These are phyloP conservation scores for Chironomus tepperi DNA, from an alignment of 1,140 invertebrate genomes.

Conservation along the genomic window DNA sequence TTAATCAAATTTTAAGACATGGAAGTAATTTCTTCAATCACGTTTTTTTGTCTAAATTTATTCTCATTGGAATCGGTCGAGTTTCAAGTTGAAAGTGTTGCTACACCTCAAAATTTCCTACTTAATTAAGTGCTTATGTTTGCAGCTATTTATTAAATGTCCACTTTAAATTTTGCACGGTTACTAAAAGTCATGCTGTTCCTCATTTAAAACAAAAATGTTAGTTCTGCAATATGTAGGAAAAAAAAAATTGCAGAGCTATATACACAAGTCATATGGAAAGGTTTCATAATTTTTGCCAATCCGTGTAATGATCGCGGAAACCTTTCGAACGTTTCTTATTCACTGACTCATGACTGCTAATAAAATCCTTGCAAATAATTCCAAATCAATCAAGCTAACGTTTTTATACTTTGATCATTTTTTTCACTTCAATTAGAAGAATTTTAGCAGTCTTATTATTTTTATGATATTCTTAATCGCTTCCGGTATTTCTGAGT, in stretches of 20 bases:
- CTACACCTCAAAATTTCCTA: no score
- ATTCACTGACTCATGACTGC: not conserved
- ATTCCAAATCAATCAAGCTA: not conserved
- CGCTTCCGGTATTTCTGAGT: not conserved
- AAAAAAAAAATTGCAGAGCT: not conserved
- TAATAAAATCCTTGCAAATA: not conserved
- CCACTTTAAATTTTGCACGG: no score
- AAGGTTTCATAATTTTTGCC: not conserved
- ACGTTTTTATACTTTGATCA: not conserved
- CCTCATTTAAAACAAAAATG: not conserved
- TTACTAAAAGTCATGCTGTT: not conserved
- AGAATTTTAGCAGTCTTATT: not conserved
- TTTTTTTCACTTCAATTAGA: not conserved
- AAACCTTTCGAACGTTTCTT: not conserved
- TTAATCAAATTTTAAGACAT: no score
- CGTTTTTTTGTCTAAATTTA: no score
- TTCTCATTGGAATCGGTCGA: no score
- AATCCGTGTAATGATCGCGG: not conserved
- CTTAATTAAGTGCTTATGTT: no score
- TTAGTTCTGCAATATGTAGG: not conserved
- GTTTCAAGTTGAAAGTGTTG: no score
- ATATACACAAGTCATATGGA: not conserved
- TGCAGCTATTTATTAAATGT: no score
- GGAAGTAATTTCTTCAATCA: no score
- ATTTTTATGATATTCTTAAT: not conserved